Evolutionary conservation across 2,888 invertebrate species (phyloP).

Genomic region (Aphodius sticticus): DNA sequence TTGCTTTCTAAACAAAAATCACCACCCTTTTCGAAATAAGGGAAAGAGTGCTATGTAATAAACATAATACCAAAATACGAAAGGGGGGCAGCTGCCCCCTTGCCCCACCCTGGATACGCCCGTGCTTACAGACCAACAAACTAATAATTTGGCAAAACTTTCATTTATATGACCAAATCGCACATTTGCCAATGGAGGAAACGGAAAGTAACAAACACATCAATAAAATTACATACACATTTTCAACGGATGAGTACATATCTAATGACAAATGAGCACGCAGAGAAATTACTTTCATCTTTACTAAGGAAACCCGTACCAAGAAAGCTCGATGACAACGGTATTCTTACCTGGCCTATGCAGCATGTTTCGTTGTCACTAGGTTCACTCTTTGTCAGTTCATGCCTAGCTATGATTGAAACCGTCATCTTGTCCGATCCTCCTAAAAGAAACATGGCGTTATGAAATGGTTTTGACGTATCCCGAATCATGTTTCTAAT

Average conservation of each 20-base stretch:
- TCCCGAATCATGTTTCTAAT: no score
- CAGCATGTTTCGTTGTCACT: constrained; percentile 55
- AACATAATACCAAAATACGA: no score
- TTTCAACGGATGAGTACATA: not conserved
- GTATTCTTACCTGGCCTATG: constrained; percentile 51
- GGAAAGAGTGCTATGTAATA: no score
- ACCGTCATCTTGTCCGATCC: constrained; percentile 50
- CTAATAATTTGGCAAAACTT: not conserved
- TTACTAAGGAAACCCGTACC: constrained; percentile 16
- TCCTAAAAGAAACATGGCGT: constrained; percentile 6
- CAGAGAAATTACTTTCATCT: constrained; percentile 35
- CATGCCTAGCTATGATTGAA: constrained; percentile 51
- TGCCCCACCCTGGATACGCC: no score
- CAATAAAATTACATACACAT: not conserved
- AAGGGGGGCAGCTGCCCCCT: no score
- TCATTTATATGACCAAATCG: not conserved
- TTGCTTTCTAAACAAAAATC: no score
- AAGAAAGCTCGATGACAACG: constrained; percentile 21
- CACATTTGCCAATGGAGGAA: not conserved
- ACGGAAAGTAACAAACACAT: not conserved
- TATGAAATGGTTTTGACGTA: not conserved
- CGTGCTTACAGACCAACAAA: not conserved
- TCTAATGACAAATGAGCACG: constrained; percentile 7
- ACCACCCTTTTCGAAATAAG: no score
- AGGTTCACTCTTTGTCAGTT: constrained; percentile 50